Base-by-base conservation (phyloP, 2,888 invertebrate species). In the Nomada fabriciana region DNA sequence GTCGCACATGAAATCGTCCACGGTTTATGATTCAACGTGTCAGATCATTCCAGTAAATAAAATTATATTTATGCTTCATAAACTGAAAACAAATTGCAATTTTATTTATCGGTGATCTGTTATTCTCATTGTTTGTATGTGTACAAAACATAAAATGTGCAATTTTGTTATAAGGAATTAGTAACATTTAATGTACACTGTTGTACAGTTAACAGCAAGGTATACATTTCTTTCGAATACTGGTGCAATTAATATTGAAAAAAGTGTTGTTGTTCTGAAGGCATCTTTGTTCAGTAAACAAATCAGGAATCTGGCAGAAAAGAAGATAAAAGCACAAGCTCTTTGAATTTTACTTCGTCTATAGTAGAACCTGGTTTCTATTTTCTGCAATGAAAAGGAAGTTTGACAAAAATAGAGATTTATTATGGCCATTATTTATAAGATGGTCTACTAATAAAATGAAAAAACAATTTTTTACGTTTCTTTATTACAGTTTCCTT, bases 31-130 rank as follows among this genome's bases (percentile, higher is more conserved):
- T 59, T 36, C 60, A 4, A n/a, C 47, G 47, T 63, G 47, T 70
- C 55, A 18, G 52, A 70, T 70, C 43, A 77, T 73, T 59, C 59
- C 64, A 20, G 9, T 25, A 42, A 59, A 59, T 72, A 65, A 64
- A 72, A 59, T 20, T 47, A 25, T 59, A 77, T 64, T 42, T 73
- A 47, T 72, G 43, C 36, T 60, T 43, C 43, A 42, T 13, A 59
- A 59, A 65, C 72, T 59, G 72, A 77, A 72, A 61, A 53, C 70
- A 55, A 52, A 53, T 61, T 69, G 59, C 15, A 50, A 52, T 47
- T 71, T 74, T 42, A 42, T 74, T 65, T 7, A 7, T 0, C 36
- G 36, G 36, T 7, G 36, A 36, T 61, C 42, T 47, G 60, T 43
- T 53, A 25, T 23, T 11, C 23, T 10, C 25, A 53, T 52, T 69